Conservation (phyloP, 2,888 invertebrate genomes). For the Conus canariensis region DNA sequence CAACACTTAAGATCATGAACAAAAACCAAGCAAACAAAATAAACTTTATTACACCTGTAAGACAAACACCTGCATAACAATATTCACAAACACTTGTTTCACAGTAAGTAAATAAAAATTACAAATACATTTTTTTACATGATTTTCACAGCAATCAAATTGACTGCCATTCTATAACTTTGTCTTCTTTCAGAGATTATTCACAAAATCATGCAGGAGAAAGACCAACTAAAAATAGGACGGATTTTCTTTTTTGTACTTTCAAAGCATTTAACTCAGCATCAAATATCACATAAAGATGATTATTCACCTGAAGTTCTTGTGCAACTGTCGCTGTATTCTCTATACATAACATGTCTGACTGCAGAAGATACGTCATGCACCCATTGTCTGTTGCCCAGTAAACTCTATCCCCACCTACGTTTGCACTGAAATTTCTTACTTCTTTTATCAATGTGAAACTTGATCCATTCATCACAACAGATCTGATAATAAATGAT, state of each 20-base stretch:
- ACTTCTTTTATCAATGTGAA: too few relatives aligned
- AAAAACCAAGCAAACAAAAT: not conserved
- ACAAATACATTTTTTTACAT: not conserved
- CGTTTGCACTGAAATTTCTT: too few relatives aligned
- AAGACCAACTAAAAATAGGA: not conserved
- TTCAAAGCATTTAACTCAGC: not conserved
- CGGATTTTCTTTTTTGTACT: not conserved
- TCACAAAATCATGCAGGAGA: too few relatives aligned
- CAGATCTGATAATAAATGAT: too few relatives aligned
- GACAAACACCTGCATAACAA: not conserved
- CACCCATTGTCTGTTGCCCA: too few relatives aligned
- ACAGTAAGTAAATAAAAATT: not conserved
- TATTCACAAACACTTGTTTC: not conserved
- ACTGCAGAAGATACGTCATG: not conserved
- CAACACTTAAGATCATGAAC: not conserved
- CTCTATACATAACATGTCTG: not conserved
- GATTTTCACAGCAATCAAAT: not conserved
- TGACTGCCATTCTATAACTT: not conserved
- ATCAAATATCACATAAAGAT: not conserved
- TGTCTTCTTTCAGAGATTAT: too few relatives aligned
- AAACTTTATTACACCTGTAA: not conserved
- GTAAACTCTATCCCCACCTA: not conserved
- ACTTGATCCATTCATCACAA: too few relatives aligned
- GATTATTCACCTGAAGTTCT: not conserved
- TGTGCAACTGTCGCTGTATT: not conserved